Percentiles rank a stretch among this genome's conserved stretches.
Conservation (phyloP, 2,797 vertebrate species). For the Acipenser transmontanus region DNA sequence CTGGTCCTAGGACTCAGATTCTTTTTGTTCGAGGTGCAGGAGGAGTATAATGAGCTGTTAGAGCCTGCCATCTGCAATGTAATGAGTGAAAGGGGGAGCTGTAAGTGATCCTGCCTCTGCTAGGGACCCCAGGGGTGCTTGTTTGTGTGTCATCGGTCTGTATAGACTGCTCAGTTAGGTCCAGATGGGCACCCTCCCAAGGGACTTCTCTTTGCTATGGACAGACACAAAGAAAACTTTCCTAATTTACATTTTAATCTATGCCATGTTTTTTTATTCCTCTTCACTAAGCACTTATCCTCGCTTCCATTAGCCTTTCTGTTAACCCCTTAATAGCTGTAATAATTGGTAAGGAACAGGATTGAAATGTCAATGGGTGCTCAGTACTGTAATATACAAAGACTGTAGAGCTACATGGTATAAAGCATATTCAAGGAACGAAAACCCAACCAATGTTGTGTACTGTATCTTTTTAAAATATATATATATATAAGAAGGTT, state of each 20-base stretch:
- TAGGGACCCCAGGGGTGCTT: slow-evolving; percentile 8
- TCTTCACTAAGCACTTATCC: slow-evolving; percentile 12
- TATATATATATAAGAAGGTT: too few species aligned
- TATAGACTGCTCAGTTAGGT: slow-evolving; percentile 18
- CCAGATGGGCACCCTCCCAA: slow-evolving; percentile 30
- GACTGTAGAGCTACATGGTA: too few species aligned
- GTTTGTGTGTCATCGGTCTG: slow-evolving; percentile 12
- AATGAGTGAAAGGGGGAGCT: not conserved
- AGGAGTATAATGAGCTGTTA: not conserved
- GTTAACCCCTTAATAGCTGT: not conserved
- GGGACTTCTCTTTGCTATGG: slow-evolving; percentile 22
- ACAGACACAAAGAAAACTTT: slow-evolving; percentile 24
- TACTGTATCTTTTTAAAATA: too few species aligned
- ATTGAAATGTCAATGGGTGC: not conserved
- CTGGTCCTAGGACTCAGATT: not conserved
- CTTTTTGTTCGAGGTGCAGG: not conserved
- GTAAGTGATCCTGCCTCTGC: not conserved
- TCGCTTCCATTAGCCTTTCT: slow-evolving; percentile 14
- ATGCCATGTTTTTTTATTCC: slow-evolving; percentile 9
- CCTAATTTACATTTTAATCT: slow-evolving; percentile 34
- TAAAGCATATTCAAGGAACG: not conserved
- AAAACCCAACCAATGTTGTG: too few species aligned
- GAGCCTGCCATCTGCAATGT: not conserved
- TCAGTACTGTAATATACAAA: too few species aligned
- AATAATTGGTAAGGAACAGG: not conserved